Percentiles rank a stretch among this genome's conserved stretches.
phyloP scores from a whole-genome alignment of 2,888 invertebrate species.

The Orthosia gothica region DNA sequence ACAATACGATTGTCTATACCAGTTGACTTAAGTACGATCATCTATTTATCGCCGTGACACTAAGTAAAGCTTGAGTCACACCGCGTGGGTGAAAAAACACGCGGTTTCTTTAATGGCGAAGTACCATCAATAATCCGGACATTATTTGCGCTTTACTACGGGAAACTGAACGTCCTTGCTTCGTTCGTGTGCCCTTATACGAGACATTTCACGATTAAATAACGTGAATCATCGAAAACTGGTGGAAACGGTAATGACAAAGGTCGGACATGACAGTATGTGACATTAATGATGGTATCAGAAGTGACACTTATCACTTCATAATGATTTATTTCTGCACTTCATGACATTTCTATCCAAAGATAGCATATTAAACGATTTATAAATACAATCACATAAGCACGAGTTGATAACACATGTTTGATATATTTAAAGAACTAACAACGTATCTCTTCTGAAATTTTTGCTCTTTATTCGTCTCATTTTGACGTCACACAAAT shows the following conservation, averaged over 20 bases:
- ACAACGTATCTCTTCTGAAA: slow-evolving; percentile 26
- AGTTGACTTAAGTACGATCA: slow-evolving; percentile 53
- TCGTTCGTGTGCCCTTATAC: slow-evolving; percentile 56
- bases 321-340: slow-evolving; percentile 22
- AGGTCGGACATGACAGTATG: not conserved
- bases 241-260: slow-evolving; percentile 23
- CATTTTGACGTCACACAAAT: slow-evolving; percentile 21
- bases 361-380: slow-evolving; percentile 22
- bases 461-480: not conserved
- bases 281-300: slow-evolving; percentile 28
- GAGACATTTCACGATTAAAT: slow-evolving; percentile 50
- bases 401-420: not conserved
- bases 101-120: slow-evolving; percentile 63
- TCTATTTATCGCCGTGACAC: slow-evolving; percentile 67
- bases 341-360: slow-evolving; percentile 34
- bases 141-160: slow-evolving; percentile 51
- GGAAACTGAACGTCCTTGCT: slow-evolving; percentile 55
- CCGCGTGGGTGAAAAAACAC: slow-evolving; percentile 63
- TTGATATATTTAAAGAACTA: slow-evolving; percentile 10
- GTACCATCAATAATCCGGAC: slow-evolving; percentile 60
- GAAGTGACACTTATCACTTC: slow-evolving; percentile 28
- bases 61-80: slow-evolving; percentile 67
- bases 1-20: slow-evolving; percentile 60
- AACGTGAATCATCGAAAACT: slow-evolving; percentile 62
- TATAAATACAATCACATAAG: slow-evolving; percentile 22